phyloP scores from a whole-genome alignment of 2,888 invertebrate genomes.

The Argyresthia goedartella region DNA sequence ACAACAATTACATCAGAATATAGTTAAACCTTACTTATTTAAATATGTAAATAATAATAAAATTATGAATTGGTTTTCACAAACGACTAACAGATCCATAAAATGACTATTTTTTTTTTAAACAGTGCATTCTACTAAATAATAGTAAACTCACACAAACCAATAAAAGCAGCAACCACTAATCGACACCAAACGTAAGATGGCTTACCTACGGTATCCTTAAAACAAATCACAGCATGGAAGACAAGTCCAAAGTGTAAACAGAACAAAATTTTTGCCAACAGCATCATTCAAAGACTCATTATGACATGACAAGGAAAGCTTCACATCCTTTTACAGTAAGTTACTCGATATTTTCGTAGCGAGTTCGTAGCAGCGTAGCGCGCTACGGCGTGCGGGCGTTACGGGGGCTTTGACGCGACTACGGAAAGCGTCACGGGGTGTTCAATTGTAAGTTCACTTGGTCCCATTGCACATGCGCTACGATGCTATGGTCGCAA shows the following conservation, averaged over 20 bases:
- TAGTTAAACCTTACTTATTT: no score
- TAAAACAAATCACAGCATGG: slow-evolving; percentile 67
- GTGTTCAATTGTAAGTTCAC: no score
- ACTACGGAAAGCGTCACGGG: no score
- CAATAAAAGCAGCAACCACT: not conserved
- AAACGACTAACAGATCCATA: no score
- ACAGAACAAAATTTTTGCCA: slow-evolving; percentile 63
- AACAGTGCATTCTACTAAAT: not conserved
- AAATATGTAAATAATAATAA: no score
- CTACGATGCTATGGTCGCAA: not conserved
- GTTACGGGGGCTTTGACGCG: slow-evolving; percentile 24
- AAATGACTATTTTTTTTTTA: not conserved
- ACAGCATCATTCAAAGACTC: slow-evolving; percentile 62
- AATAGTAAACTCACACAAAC: not conserved
- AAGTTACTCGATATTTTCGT: slow-evolving; percentile 16
- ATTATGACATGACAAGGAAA: slow-evolving; percentile 37
- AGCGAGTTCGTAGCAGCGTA: slow-evolving; percentile 30
- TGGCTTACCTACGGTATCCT: slow-evolving; percentile 59
- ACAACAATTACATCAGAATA: no score
- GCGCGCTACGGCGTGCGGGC: slow-evolving; percentile 32
- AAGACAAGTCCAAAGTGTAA: slow-evolving; percentile 67
- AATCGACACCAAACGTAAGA: not conserved
- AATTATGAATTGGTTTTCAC: no score
- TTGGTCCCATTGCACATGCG: slow-evolving; percentile 7
- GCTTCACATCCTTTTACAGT: slow-evolving; percentile 23